Evolutionary conservation across 2,888 invertebrate genomes (phyloP), one percentile per base, ranked within the genome.

Genomic region (Labia minor): DNA sequence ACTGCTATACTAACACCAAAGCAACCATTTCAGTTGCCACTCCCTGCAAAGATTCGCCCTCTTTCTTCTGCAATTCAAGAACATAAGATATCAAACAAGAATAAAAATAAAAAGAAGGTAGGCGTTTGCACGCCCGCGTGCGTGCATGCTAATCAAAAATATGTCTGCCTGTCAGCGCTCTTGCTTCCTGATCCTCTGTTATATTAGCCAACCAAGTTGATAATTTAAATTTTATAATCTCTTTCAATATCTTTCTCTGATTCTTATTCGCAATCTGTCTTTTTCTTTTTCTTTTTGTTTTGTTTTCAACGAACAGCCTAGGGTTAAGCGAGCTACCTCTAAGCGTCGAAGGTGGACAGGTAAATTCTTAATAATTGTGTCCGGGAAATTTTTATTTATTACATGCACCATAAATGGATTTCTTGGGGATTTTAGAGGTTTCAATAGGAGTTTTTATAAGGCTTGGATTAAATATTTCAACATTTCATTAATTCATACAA

Each of bases 331-430:
- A 75, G 72, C 76, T 73, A 74, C 74, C 74, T 75, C 75, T 74
- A 77, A 77, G 75, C 74, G 75, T 74, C 75, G 77, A 75, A 76
- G 75, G 76, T 74, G 77, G 72, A 74, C 77, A 77, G 77, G 77
- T 77, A 77, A 70, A 65, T 65, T 68, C 26, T 33, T 19, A n/a
- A 16, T 21, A 66, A 16, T 65, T 49, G 65, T 65, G 21, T 64
- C 64, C 37, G 37, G 65, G 37, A 37, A 19, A 65, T 16, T 33
- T 37, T 65, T 20, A n/a, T 26, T 65, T 37, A n/a, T n/a, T 26
- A 1, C 62, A 19, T 19, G 19, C 62, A 19, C 20, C 62, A 16
- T 16, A 19, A 62, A 11, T 62, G 19, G n/a, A 19, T 14, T 21
- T 18, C 62, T 14, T 18, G 62, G 62, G 62, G 18, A 62, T 2